These are phyloP conservation scores for Tubulanus polymorphus DNA, from an alignment of 2,888 invertebrate genomes.

Conservation along the genomic window DNA sequence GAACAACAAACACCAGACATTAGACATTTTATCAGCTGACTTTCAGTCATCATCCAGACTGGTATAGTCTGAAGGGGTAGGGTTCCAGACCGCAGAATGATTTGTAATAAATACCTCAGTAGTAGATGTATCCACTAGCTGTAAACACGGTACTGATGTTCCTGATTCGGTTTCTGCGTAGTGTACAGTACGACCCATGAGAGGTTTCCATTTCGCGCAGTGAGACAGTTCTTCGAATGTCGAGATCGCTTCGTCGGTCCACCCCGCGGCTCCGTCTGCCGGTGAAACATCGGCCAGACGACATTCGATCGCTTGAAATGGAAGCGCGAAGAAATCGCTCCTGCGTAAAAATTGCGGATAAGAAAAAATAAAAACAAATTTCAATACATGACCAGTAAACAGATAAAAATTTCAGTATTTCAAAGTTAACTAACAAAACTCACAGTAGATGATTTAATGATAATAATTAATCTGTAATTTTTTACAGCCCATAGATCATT, in stretches of 20 bases:
- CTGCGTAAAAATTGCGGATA: conserved; percentile 56
- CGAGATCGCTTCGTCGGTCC: conserved; percentile 38
- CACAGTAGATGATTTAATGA: background rate
- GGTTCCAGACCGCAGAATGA: no score
- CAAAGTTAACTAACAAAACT: background rate
- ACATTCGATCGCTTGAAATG: conserved; percentile 96
- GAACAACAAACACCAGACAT: background rate
- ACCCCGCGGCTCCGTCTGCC: conserved; percentile 30
- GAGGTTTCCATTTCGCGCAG: conserved; percentile 69
- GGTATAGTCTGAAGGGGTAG: no score
- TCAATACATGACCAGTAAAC: no score
- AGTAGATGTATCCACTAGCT: conserved; percentile 71
- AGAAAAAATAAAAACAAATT: no score
- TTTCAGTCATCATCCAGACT: no score
- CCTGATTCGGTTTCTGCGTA: conserved; percentile 59
- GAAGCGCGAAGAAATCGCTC: conserved; percentile 83
- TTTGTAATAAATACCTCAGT: conserved; percentile 57
- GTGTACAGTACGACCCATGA: conserved; percentile 71
- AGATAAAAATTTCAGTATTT: background rate
- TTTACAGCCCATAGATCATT: no score
- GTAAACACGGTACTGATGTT: conserved; percentile 68
- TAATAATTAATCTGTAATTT: no score
- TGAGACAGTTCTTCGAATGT: conserved; percentile 52
- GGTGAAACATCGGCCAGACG: conserved; percentile 61
- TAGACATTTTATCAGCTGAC: background rate